Conservation (phyloP, 2,113 vertebrate species). For the Actenoides lindsayi region DNA sequence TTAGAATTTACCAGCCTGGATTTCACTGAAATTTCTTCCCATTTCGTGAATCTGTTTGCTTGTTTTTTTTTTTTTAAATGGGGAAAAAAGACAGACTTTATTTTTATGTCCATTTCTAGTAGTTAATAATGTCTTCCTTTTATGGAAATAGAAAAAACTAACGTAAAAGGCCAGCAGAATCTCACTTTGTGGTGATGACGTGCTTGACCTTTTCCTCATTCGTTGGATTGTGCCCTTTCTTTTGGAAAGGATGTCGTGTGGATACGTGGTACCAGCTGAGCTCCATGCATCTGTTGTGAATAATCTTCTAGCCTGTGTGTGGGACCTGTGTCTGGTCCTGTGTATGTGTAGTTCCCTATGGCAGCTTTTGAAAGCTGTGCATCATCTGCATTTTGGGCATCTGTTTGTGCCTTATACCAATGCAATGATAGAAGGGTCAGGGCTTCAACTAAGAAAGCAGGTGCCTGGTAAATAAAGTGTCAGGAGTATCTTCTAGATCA, state of each 20-base stretch:
- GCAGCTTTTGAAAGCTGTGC: neutral
- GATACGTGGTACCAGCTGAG: neutral
- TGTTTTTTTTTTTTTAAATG: neutral
- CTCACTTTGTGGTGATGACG: neutral
- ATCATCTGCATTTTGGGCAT: neutral
- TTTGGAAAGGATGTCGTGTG: neutral
- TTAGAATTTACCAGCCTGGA: neutral
- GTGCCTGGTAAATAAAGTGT: no score
- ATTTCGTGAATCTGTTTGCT: neutral
- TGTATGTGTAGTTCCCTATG: neutral
- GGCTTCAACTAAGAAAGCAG: neutral
- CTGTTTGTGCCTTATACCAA: neutral
- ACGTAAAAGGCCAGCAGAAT: neutral
- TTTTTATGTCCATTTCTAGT: neutral
- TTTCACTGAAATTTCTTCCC: neutral
- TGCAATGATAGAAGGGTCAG: neutral
- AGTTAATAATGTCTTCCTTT: neutral
- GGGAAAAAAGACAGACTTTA: neutral
- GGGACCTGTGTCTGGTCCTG: accelerated
- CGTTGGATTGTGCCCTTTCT: neutral
- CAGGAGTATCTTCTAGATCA: neutral
- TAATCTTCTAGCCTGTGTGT: neutral
- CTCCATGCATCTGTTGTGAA: neutral
- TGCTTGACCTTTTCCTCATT: neutral
- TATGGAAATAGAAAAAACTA: neutral